Percentiles rank a stretch among this genome's conserved stretches.
Conservation (phyloP, 2,888 invertebrate genomes). For the Thecophora atra region DNA sequence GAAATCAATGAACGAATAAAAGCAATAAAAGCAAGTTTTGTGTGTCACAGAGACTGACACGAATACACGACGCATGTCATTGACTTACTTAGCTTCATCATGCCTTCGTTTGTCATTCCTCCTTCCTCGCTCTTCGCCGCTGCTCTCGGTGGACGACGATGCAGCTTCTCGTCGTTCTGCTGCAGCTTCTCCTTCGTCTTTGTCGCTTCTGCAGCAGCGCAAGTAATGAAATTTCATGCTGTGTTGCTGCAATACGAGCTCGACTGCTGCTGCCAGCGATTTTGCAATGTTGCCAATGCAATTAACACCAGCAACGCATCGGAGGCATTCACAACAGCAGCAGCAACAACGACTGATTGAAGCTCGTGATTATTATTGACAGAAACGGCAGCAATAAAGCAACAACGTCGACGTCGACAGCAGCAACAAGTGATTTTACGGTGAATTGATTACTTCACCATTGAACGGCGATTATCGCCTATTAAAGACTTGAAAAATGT, state of each 20-base stretch:
- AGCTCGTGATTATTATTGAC: constrained; percentile 44
- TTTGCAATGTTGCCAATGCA: constrained; percentile 29
- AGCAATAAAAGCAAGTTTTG: constrained; percentile 43
- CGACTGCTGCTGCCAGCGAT: constrained; percentile 39
- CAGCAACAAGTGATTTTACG: too few relatives aligned
- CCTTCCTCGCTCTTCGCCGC: not conserved
- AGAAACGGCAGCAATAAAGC: constrained; percentile 35
- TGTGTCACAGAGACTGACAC: constrained; percentile 11
- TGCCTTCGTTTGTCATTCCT: not conserved
- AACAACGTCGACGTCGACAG: not conserved
- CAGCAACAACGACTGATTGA: constrained; percentile 33
- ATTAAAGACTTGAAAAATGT: too few relatives aligned
- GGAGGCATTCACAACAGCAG: constrained; percentile 26
- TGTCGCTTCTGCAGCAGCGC: constrained; percentile 3
- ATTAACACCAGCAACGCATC: constrained; percentile 24
- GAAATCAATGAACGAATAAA: constrained; percentile 5
- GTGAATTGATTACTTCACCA: too few relatives aligned
- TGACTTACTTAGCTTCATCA: constrained; percentile 48
- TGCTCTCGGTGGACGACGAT: not conserved
- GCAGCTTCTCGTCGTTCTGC: constrained; percentile 7
- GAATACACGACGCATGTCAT: constrained; percentile 44
- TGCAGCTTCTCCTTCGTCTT: constrained; percentile 38
- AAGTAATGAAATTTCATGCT: constrained; percentile 41
- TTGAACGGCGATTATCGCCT: too few relatives aligned
- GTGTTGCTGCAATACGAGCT: constrained; percentile 27